A percentile compares a stretch with the other conserved stretches of the same genome.
These are phyloP conservation scores for Helleia helle DNA, from an alignment of 2,888 invertebrate genomes.

Conservation along the genomic window DNA sequence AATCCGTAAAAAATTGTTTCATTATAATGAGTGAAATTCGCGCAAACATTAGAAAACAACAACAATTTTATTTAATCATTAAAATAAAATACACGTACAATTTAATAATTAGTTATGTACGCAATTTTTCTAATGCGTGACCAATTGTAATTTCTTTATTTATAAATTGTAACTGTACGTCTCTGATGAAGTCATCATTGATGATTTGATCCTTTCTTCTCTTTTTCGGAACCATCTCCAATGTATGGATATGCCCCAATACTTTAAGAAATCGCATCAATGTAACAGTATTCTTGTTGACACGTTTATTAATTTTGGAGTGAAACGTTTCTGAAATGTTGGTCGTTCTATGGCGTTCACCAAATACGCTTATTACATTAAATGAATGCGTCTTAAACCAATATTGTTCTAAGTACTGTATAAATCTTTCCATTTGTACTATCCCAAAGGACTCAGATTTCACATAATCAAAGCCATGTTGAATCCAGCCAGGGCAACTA, in stretches of 20 bases:
- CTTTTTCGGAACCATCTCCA: too few relatives aligned
- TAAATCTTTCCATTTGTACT: slow-evolving; percentile 14
- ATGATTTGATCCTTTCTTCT: slow-evolving; percentile 6
- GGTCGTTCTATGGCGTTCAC: not conserved
- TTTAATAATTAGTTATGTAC: too few relatives aligned
- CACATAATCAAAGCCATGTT: slow-evolving; percentile 15
- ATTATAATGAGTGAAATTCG: too few relatives aligned
- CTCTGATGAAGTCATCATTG: slow-evolving; percentile 11
- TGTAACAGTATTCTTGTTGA: slow-evolving; percentile 14
- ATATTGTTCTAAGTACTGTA: slow-evolving; percentile 11
- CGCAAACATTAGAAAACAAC: too few relatives aligned
- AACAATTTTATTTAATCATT: too few relatives aligned
- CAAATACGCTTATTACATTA: slow-evolving; percentile 1
- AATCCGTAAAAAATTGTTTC: too few relatives aligned
- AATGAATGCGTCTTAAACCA: slow-evolving; percentile 1
- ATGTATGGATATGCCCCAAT: slow-evolving; percentile 10
- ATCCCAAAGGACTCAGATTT: slow-evolving; percentile 13
- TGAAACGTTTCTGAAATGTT: slow-evolving; percentile 1
- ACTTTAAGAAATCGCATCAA: slow-evolving; percentile 14
- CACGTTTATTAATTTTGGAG: not conserved
- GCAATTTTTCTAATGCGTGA: slow-evolving; percentile 13
- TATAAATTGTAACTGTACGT: slow-evolving; percentile 7
- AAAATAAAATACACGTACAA: too few relatives aligned
- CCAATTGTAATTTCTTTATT: slow-evolving; percentile 13
- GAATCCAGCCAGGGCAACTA: slow-evolving; percentile 14